Evolutionary conservation across 1,140 invertebrate species (phyloP), one percentile per base, ranked within the genome.

Genomic region (Papilio dardanus): DNA sequence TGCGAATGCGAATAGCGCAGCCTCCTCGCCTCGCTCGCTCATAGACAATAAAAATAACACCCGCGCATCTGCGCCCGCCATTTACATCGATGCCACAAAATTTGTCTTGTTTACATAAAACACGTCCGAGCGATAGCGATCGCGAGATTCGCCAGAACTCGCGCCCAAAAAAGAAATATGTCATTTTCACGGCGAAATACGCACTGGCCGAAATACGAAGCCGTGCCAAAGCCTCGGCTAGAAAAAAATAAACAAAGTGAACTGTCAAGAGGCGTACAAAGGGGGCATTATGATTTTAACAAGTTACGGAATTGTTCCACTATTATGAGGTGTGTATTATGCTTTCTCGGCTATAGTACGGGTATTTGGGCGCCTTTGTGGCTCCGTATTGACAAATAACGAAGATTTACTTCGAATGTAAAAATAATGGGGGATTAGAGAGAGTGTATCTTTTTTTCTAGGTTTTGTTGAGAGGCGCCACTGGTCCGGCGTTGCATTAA

Each of bases 31-130:
- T 82, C 75, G 76, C 83, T 78, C 71, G 78, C 79, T 50, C 81
- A 86, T 90, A 91, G 88, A 93, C 90, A 93, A 93, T 93, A 92
- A 92, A 91, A 92, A 87, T 88, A 91, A 88, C 86, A 82, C 84
- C 78, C 81, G 69, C 90, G 86, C 90, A 93, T 93, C 91, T 92
- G 89, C 89, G 82, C 79, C 77, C 81, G 76, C 80, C 86, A 87
- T 86, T 85, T 84, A 83, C 83, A 74, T 85, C 82, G 76, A 81
- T 82, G 83, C 83, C 79, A 85, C 85, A 81, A 87, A 91, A 91
- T 91, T 91, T 90, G 89, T 90, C 84, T 84, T 93, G 91, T 93
- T 93, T 93, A 93, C 86, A 91, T 90, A 88, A 92, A 91, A 91
- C 92, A 90, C 86, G 81, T 75, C 79, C 81, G 77, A 71, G 67